Base-by-base conservation (phyloP, 1,140 invertebrate genomes). In the Mya arenaria region DNA sequence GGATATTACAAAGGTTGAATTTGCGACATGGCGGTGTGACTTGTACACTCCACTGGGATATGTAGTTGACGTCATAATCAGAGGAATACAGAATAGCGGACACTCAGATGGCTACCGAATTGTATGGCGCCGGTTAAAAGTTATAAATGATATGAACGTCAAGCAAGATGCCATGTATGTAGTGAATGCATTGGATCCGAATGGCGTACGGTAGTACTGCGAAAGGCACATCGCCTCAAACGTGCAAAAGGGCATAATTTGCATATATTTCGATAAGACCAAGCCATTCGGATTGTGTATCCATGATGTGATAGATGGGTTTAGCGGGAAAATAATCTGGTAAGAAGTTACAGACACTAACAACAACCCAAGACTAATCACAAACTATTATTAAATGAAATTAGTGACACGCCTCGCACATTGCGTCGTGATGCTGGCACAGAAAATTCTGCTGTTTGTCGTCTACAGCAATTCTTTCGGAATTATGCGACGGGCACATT, bases 251-350 rank as follows among this genome's bases (percentile, higher is more conserved):
- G 72, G 10, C 23, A 39, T 56, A 72, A 72, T 34, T 72, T 44
- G 48, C 56, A 75, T 48, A 28, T 62, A 25, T 6, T 75, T 62
- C 25, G 71, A 74, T 63, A 75, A 75, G 34, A 23, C 63, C 36
- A 63, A 75, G 34, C 72, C 58, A 10, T 63, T 60, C 37, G 58
- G 58, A 19, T 75, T 75, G 37, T 75, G 72, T 75, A 48, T 75
- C 41, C 34, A 62, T 28, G 72, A 58, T 63, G 72, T 58, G 10
- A 63, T 75, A 37, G 72, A 63, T 58, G 56, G 72, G 44, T 75
- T 37, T 48, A 75, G 72, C n/a, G 63, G 72, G 34, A 62, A 30
- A 32, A 13, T 62, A 28, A 58, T 75, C 23, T 75, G 72, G 72
- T 44, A 62, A 41, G 72, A 62, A 28, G 56, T 75, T 32, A 62